phyloP scores from a whole-genome alignment of 2,113 vertebrate genomes.

The Piprites chloris region DNA sequence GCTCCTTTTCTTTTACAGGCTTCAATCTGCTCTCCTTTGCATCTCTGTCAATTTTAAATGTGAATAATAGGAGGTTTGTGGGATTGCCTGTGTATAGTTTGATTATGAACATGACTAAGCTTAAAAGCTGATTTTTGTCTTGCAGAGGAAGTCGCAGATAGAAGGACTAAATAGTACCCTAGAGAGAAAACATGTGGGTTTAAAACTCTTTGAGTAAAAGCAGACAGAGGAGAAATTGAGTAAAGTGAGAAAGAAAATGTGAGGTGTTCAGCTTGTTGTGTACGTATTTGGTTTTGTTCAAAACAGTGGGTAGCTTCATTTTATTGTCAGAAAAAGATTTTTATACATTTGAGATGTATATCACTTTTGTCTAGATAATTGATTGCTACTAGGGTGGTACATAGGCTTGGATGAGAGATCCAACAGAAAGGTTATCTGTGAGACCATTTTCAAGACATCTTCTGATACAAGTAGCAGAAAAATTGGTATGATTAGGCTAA shows the following conservation, averaged over 20 bases:
- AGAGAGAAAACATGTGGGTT: not conserved
- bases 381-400: not conserved
- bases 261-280: not conserved
- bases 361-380: not conserved
- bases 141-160: not conserved
- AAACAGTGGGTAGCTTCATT: not conserved
- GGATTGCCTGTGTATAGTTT: not conserved
- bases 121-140: not conserved
- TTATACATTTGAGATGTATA: not conserved
- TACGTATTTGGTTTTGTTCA: not conserved
- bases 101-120: not conserved
- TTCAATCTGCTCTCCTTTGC: not conserved
- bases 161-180: not conserved
- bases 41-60: not conserved
- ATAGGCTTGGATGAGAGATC: not conserved
- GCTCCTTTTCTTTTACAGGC: not conserved
- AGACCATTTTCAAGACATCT: not conserved
- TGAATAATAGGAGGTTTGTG: not conserved
- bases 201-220: not conserved
- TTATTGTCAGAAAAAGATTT: not conserved
- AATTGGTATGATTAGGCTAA: not conserved
- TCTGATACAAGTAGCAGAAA: not conserved
- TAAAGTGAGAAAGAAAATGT: not conserved
- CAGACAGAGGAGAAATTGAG: not conserved
- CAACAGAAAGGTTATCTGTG: not conserved